A percentile compares a stretch with the other conserved stretches of the same genome.
phyloP scores from a whole-genome alignment of 2,113 vertebrate genomes.

The Oncorhynchus mykiss region DNA sequence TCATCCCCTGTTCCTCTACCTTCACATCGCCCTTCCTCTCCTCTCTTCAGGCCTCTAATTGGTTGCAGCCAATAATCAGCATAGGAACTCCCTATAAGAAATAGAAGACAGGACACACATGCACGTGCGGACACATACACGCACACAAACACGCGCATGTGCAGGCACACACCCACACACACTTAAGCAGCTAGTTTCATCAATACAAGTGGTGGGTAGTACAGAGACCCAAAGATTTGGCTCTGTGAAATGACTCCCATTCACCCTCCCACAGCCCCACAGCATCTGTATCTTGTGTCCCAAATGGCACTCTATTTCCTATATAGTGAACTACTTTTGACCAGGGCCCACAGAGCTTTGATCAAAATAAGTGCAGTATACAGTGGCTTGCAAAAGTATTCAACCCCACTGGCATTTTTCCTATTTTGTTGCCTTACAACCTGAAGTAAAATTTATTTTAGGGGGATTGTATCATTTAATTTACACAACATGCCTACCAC shows the following conservation, averaged over 20 bases:
- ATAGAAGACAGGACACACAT: neutral
- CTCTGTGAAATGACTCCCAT: slow-evolving; percentile 43
- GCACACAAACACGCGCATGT: slow-evolving; percentile 10
- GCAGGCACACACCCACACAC: slow-evolving; percentile 3
- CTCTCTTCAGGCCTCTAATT: too few species aligned
- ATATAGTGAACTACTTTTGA: too few species aligned
- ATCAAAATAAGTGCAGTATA: too few species aligned
- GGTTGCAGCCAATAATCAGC: neutral
- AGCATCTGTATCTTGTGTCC: slow-evolving; percentile 50
- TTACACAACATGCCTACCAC: too few species aligned
- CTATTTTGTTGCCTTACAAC: too few species aligned
- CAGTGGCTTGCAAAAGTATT: too few species aligned
- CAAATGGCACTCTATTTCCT: slow-evolving; percentile 50
- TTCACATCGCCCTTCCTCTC: too few species aligned
- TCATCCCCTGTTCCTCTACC: neutral
- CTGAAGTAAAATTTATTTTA: too few species aligned
- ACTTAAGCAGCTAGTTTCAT: neutral
- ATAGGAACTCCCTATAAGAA: neutral
- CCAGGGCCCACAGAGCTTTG: too few species aligned
- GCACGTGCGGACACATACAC: neutral
- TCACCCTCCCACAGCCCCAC: slow-evolving; percentile 52
- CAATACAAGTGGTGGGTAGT: slow-evolving; percentile 39
- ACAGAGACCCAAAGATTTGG: slow-evolving; percentile 15
- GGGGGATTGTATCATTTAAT: too few species aligned
- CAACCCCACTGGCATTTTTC: too few species aligned